Evolutionary conservation across 2,888 invertebrate genomes (phyloP), one percentile per base, ranked within the genome.

Genomic region (Adelognathus sp.): DNA sequence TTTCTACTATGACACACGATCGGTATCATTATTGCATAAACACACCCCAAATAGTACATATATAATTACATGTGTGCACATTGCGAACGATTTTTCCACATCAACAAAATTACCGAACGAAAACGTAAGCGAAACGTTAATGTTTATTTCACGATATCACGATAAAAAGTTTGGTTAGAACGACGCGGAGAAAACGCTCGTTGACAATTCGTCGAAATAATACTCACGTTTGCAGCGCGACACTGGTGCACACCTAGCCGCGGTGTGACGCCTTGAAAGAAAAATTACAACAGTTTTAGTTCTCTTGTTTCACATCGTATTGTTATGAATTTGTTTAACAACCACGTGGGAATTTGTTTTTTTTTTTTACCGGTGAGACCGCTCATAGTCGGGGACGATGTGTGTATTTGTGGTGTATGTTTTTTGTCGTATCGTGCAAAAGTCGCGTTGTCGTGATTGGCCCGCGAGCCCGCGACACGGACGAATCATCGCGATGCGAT

Each of bases 301-400:
- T 44, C 31, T 52, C 16, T 75, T 72, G 78, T 50, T 74, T 78
- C n/a, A 11, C 56, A 24, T 39, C 3, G 36, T 36, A 36, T 36
- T 36, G 36, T 36, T 36, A n/a, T n/a, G n/a, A n/a, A 31, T 31
- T 63, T 70, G 58, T 64, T 71, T 54, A 41, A 50, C 29, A 56
- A 44, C 67, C 75, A 79, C 79, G 75, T 79, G 79, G 52, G 39
- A 54, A 52, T 9, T 58, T 50, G 36, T 16, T n/a, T 39, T 24
- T 21, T 60, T 76, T 39, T 75, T 63, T 73, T 77, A 75, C 79
- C 79, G 79, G 79, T 75, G 61, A 75, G 44, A 66, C 73, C 61
- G 63, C n/a, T n/a, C 78, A 78, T 64, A 64, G 54, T 72, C 72
- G 36, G 11, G 24, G 9, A 9, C 44, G 44, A 70, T 73, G 50